phyloP scores from a whole-genome alignment of 2,888 invertebrate species.

The Leptopterna dolabrata region DNA sequence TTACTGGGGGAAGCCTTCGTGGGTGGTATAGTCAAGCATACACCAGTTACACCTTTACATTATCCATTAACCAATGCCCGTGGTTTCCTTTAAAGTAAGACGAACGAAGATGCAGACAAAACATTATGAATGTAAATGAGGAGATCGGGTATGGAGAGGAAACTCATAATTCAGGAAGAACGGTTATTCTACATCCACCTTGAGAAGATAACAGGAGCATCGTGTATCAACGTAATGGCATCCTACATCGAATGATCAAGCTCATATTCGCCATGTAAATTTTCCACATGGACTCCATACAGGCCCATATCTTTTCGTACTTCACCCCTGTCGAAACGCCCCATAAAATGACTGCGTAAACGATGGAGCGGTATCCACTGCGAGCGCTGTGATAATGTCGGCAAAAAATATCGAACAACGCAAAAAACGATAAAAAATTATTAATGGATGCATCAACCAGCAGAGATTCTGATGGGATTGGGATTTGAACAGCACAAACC shows the following conservation, averaged over 20 bases:
- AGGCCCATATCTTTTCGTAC: neutral
- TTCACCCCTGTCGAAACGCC: neutral
- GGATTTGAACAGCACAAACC: too few relatives aligned
- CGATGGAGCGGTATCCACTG: neutral
- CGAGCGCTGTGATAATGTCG: too few relatives aligned
- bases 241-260: constrained; percentile 27
- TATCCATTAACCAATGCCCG: too few relatives aligned
- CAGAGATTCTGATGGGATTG: too few relatives aligned
- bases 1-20: too few relatives aligned
- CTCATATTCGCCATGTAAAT: constrained; percentile 28
- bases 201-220: constrained; percentile 9
- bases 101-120: neutral
- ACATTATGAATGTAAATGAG: neutral
- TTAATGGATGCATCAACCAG: too few relatives aligned
- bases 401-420: too few relatives aligned
- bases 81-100: neutral
- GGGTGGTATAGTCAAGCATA: too few relatives aligned
- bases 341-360: too few relatives aligned
- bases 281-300: neutral
- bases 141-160: neutral
- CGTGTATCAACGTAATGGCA: constrained; percentile 39
- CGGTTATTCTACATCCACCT: constrained; percentile 21
- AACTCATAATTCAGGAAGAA: neutral
- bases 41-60: too few relatives aligned
- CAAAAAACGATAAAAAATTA: neutral